Base-by-base conservation (phyloP, 1,140 invertebrate species). In the Phymastichus coffea region DNA sequence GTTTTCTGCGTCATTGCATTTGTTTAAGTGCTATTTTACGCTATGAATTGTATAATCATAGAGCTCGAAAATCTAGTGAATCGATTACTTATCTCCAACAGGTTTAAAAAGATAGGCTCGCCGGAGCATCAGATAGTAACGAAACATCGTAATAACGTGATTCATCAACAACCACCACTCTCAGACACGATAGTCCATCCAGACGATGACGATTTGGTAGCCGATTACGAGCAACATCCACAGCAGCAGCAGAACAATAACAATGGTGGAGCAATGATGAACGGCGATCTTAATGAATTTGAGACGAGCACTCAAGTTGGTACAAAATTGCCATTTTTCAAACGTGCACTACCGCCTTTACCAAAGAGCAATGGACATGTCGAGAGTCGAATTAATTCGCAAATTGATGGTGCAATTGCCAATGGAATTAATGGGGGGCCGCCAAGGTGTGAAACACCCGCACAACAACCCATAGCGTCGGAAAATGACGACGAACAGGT, bases 261-360 rank as follows among this genome's bases (percentile, higher is more conserved):
- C 19, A 55, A 63, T 14, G 20, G 22, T 19, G 46, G 53, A 1
- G 20, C 20, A 10, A 38, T 37, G 8, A 3, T 58, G 2, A 58
- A 59, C 33, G 51, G 48, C 20, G 55, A 55, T 9, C 12, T 55
- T 3, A 51, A 63, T 33, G 28, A 63, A 4, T 20, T 22, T 1
- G 54, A 57, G 4, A 70, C 72, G 14, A 67, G 65, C 1, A 73
- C 74, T 30, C 62, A 67, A 10, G 74, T 73, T 12, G 48, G 66
- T 10, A 61, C 72, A 19, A 80, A 80, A 59, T 57, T 81, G 68
- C 80, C 82, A 55, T 84, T 87, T 52, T 84, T 84, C 61, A 83
- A 87, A 41, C 83, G 91, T 30, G 91, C 92, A 20, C 72, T 94
- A 55, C 92, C 92, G 8, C 92, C 92, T 3, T 77, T 94, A 63